A percentile compares a stretch with the other conserved stretches of the same genome.
Evolutionary conservation across 2,113 vertebrate species (phyloP).

Genomic region (Oxyruncus cristatus): DNA sequence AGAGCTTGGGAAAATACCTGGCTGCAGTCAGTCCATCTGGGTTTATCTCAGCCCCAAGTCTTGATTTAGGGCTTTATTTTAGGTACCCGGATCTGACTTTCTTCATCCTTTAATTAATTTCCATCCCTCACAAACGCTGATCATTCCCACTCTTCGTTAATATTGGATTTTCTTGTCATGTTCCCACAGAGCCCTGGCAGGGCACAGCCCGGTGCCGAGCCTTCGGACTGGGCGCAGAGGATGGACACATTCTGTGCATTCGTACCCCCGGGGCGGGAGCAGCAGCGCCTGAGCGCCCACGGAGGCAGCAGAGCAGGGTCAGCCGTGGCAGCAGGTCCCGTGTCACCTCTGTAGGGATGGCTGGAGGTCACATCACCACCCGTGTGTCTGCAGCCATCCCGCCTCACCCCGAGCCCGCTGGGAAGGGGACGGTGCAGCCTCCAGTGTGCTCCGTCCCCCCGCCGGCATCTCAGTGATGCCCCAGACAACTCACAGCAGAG

Average conservation of each 20-base stretch:
- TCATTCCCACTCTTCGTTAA: background rate
- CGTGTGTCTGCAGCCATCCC: background rate
- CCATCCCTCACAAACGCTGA: background rate
- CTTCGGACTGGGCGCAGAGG: background rate
- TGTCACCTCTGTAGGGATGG: background rate
- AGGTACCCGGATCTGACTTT: background rate
- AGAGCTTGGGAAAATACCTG: background rate
- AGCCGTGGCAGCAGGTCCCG: background rate
- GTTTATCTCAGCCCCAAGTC: background rate
- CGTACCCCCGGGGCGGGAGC: background rate
- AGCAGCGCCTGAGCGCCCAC: background rate
- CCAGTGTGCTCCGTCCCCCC: accelerated
- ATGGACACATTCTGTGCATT: accelerated
- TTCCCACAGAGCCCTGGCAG: background rate
- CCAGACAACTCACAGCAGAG: background rate
- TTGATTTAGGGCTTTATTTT: background rate
- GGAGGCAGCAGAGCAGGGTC: background rate
- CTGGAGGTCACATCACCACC: background rate
- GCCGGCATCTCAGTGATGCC: accelerated
- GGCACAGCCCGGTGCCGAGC: background rate
- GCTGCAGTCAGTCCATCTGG: background rate
- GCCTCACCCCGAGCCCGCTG: accelerated
- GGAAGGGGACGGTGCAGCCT: accelerated
- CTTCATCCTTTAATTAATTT: background rate
- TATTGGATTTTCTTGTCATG: background rate